A percentile compares a stretch with the other conserved stretches of the same genome.
These are phyloP conservation scores for Drosophila leontia DNA, from an alignment of 1,140 invertebrate genomes.

Conservation along the genomic window DNA sequence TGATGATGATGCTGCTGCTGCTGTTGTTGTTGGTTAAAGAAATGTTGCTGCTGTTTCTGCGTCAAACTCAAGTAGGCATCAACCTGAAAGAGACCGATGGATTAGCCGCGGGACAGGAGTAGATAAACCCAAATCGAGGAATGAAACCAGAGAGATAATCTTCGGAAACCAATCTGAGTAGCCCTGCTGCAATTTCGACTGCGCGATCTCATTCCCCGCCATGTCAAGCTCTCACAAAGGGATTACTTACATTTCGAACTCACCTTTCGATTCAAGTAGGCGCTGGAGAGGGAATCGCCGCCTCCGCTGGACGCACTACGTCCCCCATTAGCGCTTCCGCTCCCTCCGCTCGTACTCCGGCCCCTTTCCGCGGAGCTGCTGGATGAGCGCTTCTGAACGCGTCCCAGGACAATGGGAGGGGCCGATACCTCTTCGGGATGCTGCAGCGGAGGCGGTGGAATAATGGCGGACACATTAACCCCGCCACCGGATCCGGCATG, in stretches of 20 bases:
- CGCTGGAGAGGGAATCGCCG: conserved; percentile 67
- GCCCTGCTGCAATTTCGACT: conserved; percentile 21
- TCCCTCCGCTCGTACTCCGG: conserved; percentile 27
- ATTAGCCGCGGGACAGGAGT: conserved; percentile 4
- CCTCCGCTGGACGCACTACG: conserved; percentile 42
- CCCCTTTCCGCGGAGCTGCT: conserved; percentile 45
- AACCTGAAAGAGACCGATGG: conserved; percentile 54
- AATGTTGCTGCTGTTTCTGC: conserved; percentile 81
- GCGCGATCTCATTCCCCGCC: conserved; percentile 47
- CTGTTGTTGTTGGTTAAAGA: conserved; percentile 70
- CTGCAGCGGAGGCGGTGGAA: conserved; percentile 67
- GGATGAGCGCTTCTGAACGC: conserved; percentile 74
- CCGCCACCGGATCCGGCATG: conserved; percentile 25
- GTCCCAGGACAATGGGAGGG: conserved; percentile 72
- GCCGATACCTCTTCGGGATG: conserved; percentile 73
- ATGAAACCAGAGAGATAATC: conserved; percentile 38
- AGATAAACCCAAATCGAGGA: conserved; percentile 17
- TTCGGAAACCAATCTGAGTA: conserved; percentile 19
- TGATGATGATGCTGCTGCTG: conserved; percentile 49
- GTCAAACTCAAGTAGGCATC: conserved; percentile 82
- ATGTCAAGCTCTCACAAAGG: conserved; percentile 55
- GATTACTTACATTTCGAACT: conserved; percentile 84
- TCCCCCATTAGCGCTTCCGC: conserved; percentile 37
- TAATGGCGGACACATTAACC: conserved; percentile 60
- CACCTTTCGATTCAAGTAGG: conserved; percentile 84